These are phyloP conservation scores for Eueides isabella DNA, from an alignment of 1,140 invertebrate species.

Conservation along the genomic window DNA sequence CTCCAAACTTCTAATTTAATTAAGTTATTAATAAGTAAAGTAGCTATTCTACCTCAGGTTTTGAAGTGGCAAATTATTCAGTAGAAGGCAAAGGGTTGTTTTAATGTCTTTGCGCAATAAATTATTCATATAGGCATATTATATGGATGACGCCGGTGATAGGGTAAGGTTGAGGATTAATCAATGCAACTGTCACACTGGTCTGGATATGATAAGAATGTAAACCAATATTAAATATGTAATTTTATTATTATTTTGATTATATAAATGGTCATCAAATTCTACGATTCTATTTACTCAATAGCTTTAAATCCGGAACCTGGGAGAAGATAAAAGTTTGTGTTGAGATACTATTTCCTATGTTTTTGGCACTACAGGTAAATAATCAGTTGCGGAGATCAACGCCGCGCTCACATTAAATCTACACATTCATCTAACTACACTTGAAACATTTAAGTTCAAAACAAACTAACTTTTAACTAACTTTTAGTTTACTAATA, in stretches of 20 bases:
- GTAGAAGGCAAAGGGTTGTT: slow-evolving; percentile 2
- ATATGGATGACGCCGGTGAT: background rate
- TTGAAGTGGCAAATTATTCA: slow-evolving; percentile 10
- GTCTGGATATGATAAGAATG: background rate
- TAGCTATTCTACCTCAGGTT: background rate
- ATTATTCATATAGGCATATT: slow-evolving; percentile 12
- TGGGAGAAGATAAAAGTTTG: no score
- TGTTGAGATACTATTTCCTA: no score
- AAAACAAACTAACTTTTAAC: no score
- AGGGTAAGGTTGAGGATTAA: background rate
- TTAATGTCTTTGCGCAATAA: background rate
- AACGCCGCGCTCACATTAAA: no score
- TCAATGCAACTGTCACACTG: slow-evolving; percentile 2
- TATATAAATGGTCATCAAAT: no score
- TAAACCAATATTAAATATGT: background rate
- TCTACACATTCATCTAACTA: no score
- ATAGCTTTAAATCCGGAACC: no score
- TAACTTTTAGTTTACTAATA: no score
- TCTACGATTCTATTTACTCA: no score
- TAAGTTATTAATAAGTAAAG: background rate
- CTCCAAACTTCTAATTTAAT: background rate
- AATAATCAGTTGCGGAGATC: no score
- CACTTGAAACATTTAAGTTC: no score
- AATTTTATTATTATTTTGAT: background rate
- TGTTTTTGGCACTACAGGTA: no score